phyloP scores from a whole-genome alignment of 23 tunicate genomes.

The Phallusia fumigata region DNA sequence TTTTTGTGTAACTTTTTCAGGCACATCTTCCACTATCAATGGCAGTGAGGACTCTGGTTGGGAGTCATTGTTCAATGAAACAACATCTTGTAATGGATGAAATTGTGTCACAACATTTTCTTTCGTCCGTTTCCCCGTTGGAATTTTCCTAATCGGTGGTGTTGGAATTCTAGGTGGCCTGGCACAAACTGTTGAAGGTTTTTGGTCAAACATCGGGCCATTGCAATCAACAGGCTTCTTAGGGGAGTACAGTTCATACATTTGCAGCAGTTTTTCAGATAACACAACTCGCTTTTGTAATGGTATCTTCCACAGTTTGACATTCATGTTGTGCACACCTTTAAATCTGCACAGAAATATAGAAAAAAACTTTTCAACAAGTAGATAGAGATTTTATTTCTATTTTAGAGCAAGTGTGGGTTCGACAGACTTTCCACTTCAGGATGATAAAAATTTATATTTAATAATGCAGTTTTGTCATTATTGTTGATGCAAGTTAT shows the following conservation, averaged over 20 bases:
- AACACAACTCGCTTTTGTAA: conserved; percentile 21
- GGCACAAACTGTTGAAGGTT: background rate
- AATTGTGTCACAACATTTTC: conserved; percentile 29
- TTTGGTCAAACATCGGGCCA: background rate
- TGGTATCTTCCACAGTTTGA: conserved; percentile 47
- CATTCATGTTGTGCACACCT: conserved; percentile 46
- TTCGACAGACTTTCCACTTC: too few species aligned
- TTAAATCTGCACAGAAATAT: conserved; percentile 41
- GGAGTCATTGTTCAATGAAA: background rate
- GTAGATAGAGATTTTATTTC: too few species aligned
- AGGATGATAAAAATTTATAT: too few species aligned
- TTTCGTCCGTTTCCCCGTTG: conserved; percentile 28
- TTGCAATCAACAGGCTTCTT: background rate
- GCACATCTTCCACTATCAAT: background rate
- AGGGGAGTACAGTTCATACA: conserved; percentile 62
- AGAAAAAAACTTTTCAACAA: too few species aligned
- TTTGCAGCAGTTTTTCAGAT: conserved; percentile 14
- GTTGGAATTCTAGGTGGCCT: background rate
- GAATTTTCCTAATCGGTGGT: conserved; percentile 8
- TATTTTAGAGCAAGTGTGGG: too few species aligned
- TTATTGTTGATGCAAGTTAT: too few species aligned
- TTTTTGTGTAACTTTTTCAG: background rate
- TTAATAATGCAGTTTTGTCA: too few species aligned
- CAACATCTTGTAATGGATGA: background rate
- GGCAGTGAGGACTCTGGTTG: background rate